These are phyloP conservation scores for Lytechinus pictus DNA, from an alignment of 35 echinoderm and acorn worm genomes.

Conservation along the genomic window DNA sequence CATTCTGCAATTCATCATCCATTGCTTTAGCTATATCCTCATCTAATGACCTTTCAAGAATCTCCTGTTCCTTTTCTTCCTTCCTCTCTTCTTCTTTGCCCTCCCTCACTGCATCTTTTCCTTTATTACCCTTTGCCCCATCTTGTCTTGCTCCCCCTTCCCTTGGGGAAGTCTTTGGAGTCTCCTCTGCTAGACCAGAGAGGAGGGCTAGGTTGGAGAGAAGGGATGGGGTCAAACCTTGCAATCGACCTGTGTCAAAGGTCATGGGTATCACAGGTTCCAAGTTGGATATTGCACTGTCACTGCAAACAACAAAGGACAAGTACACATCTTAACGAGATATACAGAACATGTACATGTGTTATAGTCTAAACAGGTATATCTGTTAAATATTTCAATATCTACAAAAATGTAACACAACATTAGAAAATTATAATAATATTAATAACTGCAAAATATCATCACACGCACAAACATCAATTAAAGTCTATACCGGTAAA, in stretches of 20 bases:
- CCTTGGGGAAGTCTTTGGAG: constrained; percentile 24
- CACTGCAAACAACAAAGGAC: constrained; percentile 60
- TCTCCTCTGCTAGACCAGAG: constrained; percentile 79
- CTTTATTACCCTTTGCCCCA: not conserved
- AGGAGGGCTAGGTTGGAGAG: constrained; percentile 84
- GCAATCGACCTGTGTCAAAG: constrained; percentile 72
- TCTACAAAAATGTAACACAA: not conserved
- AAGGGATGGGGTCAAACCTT: constrained; percentile 69
- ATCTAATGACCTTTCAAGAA: constrained; percentile 90
- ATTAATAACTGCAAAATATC: not conserved
- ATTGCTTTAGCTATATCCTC: constrained; percentile 92
- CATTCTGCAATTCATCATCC: constrained; percentile 68
- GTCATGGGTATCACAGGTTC: constrained; percentile 70
- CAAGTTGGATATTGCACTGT: constrained; percentile 88
- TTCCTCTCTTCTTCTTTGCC: constrained; percentile 35
- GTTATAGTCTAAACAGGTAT: not conserved
- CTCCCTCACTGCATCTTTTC: not conserved
- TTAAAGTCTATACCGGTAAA: too few relatives aligned
- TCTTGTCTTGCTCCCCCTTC: constrained; percentile 16
- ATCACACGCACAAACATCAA: not conserved
- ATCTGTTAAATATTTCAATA: not conserved
- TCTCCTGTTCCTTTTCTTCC: constrained; percentile 60
- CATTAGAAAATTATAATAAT: not conserved
- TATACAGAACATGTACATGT: not conserved
- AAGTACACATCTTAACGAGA: not conserved